These are phyloP conservation scores for Cryptoprocta ferox DNA, from an alignment of 2,797 vertebrate species.

Conservation along the genomic window DNA sequence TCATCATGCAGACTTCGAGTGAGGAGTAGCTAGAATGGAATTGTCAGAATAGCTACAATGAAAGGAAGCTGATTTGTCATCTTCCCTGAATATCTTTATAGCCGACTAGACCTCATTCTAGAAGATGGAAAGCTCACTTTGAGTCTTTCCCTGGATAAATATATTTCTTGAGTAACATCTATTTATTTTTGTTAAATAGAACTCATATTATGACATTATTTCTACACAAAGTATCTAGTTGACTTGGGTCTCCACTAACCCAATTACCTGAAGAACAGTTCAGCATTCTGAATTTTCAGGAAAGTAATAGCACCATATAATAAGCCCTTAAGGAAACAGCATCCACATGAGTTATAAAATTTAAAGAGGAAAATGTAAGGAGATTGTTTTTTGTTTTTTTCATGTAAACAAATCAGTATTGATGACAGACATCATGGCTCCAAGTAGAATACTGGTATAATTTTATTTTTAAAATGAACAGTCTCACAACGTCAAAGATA, in stretches of 20 bases:
- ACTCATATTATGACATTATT: background rate
- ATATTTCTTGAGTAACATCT: background rate
- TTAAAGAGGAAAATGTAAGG: conserved; percentile 46
- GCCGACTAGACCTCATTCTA: background rate
- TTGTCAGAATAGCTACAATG: background rate
- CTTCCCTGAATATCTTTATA: background rate
- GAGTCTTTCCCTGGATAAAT: background rate
- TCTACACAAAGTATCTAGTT: background rate
- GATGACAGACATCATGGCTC: conserved; percentile 49
- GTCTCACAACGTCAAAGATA: conserved; percentile 36
- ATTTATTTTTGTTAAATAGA: conserved; percentile 25
- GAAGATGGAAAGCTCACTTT: background rate
- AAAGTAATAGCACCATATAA: conserved; percentile 23
- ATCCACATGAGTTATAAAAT: conserved; percentile 43
- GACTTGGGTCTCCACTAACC: background rate
- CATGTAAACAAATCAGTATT: conserved; percentile 58
- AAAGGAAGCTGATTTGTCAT: conserved; percentile 1
- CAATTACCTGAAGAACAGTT: background rate
- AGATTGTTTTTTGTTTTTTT: background rate
- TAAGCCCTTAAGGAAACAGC: conserved; percentile 25
- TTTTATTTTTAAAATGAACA: conserved; percentile 50
- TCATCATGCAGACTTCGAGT: background rate
- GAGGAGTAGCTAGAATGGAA: background rate
- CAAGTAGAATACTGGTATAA: background rate
- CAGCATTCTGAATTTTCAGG: background rate